Evolutionary conservation across 2,113 vertebrate species (phyloP).

Genomic region (Protobothrops mucrosquamatus): DNA sequence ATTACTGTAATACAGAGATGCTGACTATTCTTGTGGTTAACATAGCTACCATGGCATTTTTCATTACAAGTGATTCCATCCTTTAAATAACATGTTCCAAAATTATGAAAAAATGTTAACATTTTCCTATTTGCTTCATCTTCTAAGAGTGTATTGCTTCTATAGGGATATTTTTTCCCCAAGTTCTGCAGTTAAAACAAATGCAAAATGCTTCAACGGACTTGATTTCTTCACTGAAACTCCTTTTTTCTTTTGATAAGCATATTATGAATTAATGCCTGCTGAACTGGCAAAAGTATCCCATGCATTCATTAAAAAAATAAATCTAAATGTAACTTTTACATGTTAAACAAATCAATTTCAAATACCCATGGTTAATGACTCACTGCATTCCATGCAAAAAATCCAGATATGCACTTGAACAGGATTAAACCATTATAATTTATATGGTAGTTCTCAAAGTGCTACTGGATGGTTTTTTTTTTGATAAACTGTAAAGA

Average conservation of each 20-base stretch:
- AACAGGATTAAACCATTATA: constrained; percentile 25
- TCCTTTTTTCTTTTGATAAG: neutral
- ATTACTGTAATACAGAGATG: neutral
- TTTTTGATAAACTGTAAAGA: constrained; percentile 47
- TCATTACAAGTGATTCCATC: neutral
- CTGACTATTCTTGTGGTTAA: neutral
- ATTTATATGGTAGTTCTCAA: constrained; percentile 25
- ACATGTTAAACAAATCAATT: neutral
- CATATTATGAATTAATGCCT: neutral
- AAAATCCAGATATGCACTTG: neutral
- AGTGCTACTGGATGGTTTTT: neutral
- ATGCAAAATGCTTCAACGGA: neutral
- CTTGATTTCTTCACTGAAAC: neutral
- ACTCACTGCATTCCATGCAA: constrained; percentile 22
- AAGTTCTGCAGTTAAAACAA: neutral
- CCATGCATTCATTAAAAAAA: neutral
- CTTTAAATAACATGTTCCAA: neutral
- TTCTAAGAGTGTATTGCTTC: neutral
- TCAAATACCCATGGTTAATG: constrained; percentile 10
- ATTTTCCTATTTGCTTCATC: neutral
- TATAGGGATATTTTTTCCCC: neutral
- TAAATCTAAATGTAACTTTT: neutral
- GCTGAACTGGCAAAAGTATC: neutral
- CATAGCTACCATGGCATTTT: neutral
- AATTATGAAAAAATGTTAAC: neutral